Percentiles rank a stretch among this genome's conserved stretches.
Conservation (phyloP, 92 coral and sea anemone genomes). For the Metridium senile region DNA sequence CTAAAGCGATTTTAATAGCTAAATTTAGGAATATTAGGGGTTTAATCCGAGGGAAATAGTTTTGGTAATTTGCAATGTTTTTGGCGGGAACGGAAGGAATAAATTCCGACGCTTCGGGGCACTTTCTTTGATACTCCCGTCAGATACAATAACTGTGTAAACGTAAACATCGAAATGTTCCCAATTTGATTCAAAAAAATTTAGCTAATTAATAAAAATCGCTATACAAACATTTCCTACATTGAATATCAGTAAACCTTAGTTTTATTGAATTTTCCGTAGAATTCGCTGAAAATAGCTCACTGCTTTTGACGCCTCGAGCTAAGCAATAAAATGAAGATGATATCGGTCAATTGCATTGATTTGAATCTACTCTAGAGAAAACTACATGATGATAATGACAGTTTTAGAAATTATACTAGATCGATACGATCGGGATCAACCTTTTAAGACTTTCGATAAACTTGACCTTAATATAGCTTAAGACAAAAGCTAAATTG, state of each 20-base stretch:
- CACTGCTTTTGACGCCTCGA: no score
- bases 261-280: no score
- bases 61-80: background rate
- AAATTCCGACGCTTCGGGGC: constrained; percentile 28
- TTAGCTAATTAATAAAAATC: background rate
- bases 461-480: constrained; percentile 14
- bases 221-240: no score
- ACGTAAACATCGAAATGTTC: background rate
- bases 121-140: constrained; percentile 13
- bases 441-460: background rate
- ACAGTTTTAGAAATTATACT: no score
- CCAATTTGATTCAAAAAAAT: background rate
- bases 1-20: background rate
- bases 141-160: background rate
- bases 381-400: background rate
- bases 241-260: background rate
- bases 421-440: constrained; percentile 4
- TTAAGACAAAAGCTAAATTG: background rate
- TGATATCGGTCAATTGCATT: background rate
- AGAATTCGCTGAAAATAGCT: no score
- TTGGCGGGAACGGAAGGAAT: constrained; percentile 16
- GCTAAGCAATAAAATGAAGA: background rate
- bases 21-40: background rate
- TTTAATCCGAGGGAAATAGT: background rate
- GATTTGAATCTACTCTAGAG: background rate